Base-by-base conservation (phyloP, 2,888 invertebrate species). In the Lycocerus yunnanus region DNA sequence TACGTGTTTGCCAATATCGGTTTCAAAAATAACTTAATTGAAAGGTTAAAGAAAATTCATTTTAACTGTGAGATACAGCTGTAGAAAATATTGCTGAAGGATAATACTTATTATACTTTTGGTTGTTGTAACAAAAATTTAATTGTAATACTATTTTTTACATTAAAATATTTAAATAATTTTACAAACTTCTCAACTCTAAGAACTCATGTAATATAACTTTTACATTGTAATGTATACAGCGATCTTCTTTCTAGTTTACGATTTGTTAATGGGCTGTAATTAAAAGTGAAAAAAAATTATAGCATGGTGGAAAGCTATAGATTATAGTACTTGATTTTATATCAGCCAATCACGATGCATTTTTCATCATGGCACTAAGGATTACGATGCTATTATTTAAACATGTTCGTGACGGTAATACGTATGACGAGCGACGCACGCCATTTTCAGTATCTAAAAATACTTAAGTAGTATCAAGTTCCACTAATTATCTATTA, bases 331-430 rank as follows among this genome's bases (percentile, higher is more conserved):
- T 63, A 63, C 61, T 16, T 63, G 61, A 63, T 63, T 63, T 63
- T 63, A 63, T 63, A 63, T 63, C 61, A 63, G 20, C 61, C 61
- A 63, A 63, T 63, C 61, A 63, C 61, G 61, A 63, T 63, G 61
- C 61, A 63, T 63, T 63, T 63, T 63, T 63, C 61, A 63, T 63
- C 61, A 63, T 63, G 61, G 61, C 61, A 63, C 61, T 63, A 63
- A 63, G 61, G 61, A 63, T 63, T 63, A 63, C 61, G 61, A 63
- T 63, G 61, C 61, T 63, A 63, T 63, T 63, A 63, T 63, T 63
- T 63, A 63, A 63, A 63, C 61, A 63, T 63, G 61, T 63, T 63
- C 61, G 61, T 63, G 61, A 63, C 61, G 20, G 61, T 63, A 63
- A 63, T 63, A 63, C 61, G 61, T 63, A 63, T 63, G 16, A 20